Base-by-base conservation (phyloP, 2,888 invertebrate species). In the Rhabditophanes sp. region DNA sequence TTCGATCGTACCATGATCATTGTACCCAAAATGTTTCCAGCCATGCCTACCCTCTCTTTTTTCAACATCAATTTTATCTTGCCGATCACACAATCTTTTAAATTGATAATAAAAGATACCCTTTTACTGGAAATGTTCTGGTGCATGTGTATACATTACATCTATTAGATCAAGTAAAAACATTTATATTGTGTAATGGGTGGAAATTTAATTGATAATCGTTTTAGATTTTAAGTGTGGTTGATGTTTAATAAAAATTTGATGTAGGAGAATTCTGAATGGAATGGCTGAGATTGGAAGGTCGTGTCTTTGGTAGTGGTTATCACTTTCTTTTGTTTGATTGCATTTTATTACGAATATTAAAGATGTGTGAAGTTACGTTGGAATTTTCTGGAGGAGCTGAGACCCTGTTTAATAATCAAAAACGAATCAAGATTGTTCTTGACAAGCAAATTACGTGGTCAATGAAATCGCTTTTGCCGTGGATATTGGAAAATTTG, bases 351-450 rank as follows among this genome's bases (percentile, higher is more conserved):
- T 9, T 4, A 17, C 11, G n/a, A 9, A n/a, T 27, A 18, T 4
- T 19, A 27, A 19, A 17, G n/a, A 9, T n/a, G 19, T 11, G 12
- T 4, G 9, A 12, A 7, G 22, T 29, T 20, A 37, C 22, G 26
- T 20, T 50, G 19, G 40, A 51, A 28, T 51, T 51, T 33, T 35
- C 51, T 8, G 52, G 53, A 11, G 53, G 53, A 16, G 42, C 53
- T 2, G 55, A 53, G 22, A 44, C 41, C 25, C 29, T 53, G 5
- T 48, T 55, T 9, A 40, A 38, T 14, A 42, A 50, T n/a, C 44
- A 50, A 25, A 45, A 44, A 25, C 33, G 38, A 8, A 42, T 42
- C 25, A 30, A 44, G 25, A 42, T 51, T 12, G 40, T 34, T n/a
- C 8, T 37, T 16, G n/a, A 12, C 2, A 15, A 25, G 12, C 8